Evolutionary conservation across 1,140 invertebrate species (phyloP).

Genomic region (Melipona quadrifasciata): DNA sequence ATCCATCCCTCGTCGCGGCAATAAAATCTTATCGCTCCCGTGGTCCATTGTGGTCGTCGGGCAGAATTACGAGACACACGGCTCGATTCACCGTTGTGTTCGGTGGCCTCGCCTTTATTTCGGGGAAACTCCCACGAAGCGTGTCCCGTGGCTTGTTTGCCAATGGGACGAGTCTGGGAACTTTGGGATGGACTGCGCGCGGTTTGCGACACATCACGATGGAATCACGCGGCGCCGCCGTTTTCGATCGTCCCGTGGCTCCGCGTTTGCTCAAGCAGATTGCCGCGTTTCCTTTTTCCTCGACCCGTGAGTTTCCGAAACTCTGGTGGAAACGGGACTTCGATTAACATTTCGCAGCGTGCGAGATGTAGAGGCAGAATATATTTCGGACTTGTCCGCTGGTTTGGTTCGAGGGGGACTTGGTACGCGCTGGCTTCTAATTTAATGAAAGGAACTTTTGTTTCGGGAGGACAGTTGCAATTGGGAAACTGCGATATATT

Average conservation of each 20-base stretch:
- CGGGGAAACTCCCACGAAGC: not conserved
- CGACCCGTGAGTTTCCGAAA: not conserved
- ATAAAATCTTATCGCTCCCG: conserved; percentile 41
- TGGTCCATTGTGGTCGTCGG: not conserved
- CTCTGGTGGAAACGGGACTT: not conserved
- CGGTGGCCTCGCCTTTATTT: conserved; percentile 30
- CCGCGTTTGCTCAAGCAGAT: not conserved
- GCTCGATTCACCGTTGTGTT: conserved; percentile 1
- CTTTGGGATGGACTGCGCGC: not conserved
- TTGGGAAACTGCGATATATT: not conserved
- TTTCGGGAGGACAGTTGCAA: not conserved
- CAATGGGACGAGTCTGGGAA: not conserved
- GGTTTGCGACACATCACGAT: not conserved
- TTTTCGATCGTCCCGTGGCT: not conserved
- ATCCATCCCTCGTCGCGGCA: conserved; percentile 8
- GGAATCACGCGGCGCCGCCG: not conserved
- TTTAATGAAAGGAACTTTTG: not conserved
- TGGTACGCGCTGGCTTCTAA: not conserved
- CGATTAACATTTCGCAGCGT: not conserved
- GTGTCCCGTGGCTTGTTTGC: conserved; percentile 13
- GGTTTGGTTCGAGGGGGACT: not conserved
- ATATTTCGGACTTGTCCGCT: not conserved
- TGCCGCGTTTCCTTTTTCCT: not conserved
- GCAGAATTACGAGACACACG: conserved; percentile 11
- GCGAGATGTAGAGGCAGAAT: not conserved